phyloP scores from a whole-genome alignment of 1,140 invertebrate species.

The Atta texana region DNA sequence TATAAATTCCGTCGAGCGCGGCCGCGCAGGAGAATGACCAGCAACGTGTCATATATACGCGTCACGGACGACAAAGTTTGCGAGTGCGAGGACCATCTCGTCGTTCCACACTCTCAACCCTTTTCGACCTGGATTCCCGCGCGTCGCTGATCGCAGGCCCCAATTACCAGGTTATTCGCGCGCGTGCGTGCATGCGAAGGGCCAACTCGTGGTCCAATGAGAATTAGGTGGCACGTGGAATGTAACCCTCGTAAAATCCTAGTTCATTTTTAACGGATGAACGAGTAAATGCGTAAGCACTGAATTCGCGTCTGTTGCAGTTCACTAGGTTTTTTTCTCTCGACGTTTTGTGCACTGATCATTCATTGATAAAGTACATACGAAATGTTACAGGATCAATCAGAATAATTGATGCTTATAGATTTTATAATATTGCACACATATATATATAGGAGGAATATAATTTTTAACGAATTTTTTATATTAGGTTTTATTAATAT shows the following conservation, averaged over 20 bases:
- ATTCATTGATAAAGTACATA: not conserved
- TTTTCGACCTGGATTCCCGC: conserved; percentile 63
- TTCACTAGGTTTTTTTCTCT: not conserved
- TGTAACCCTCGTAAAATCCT: conserved; percentile 33
- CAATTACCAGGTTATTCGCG: conserved; percentile 64
- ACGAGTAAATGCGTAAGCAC: not conserved
- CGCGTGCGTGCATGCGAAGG: conserved; percentile 33
- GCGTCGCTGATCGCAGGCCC: conserved; percentile 60
- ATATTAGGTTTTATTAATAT: not conserved
- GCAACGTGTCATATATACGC: conserved; percentile 51
- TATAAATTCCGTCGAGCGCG: conserved; percentile 71
- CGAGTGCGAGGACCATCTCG: conserved; percentile 28
- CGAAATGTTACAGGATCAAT: not conserved
- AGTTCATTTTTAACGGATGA: conserved; percentile 41
- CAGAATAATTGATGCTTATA: conserved; percentile 1
- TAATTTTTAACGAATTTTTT: not conserved
- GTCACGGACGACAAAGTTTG: conserved; percentile 70
- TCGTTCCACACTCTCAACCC: conserved; percentile 17
- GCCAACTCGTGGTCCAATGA: conserved; percentile 38
- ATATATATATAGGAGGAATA: not conserved
- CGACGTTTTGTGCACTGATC: not conserved
- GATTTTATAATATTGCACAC: not conserved
- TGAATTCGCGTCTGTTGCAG: conserved; percentile 4
- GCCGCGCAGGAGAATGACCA: conserved; percentile 45
- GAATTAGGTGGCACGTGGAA: conserved; percentile 55